Evolutionary conservation across 2,888 invertebrate genomes (phyloP), one percentile per base, ranked within the genome.

Genomic region (Leptopterna dolabrata): DNA sequence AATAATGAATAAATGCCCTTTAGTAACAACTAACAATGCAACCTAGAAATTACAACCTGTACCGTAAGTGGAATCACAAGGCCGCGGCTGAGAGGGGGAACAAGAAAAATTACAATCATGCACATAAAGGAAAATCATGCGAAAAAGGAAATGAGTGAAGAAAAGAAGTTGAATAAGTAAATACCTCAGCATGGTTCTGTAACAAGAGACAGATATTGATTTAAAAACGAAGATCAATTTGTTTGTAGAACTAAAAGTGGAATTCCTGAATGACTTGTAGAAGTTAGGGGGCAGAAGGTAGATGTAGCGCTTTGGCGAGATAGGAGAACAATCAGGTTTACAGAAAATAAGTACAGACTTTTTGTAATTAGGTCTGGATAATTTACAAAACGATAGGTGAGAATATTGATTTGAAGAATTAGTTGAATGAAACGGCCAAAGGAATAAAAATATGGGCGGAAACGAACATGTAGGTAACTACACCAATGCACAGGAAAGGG

Each of bases 131-230:
- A 43, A 70, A 70, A 13, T 14, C 86, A 86, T 86, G 86, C 88
- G 81, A 83, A 81, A 81, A 81, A 71, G 29, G 29, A 76, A 86
- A 70, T 29, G 19, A 76, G 27, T 2, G 19, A 41, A 36, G 73
- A 88, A 88, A 87, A 85, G 87, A 83, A 76, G 47, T 87, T 84
- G 86, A 86, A 87, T 24, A 43, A 86, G 78, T 86, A 86, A 89
- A 89, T 90, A 90, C 90, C 90, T 90, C 90, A 86, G 89, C 90
- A 90, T 90, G 90, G 86, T 90, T 90, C 90, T 90, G 90, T 87
- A 89, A 90, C 89, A 89, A 88, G 89, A 89, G 89, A 89, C 83
- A 89, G 80, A 83, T 83, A 83, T 24, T 41, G 51, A 3, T 83
- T 83, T 83, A 83, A 70, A 88, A 82, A 83, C 41, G 70, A 84